Evolutionary conservation across 2,113 vertebrate species (phyloP), one percentile per base, ranked within the genome.

Genomic region (Sisor rabdophorus): DNA sequence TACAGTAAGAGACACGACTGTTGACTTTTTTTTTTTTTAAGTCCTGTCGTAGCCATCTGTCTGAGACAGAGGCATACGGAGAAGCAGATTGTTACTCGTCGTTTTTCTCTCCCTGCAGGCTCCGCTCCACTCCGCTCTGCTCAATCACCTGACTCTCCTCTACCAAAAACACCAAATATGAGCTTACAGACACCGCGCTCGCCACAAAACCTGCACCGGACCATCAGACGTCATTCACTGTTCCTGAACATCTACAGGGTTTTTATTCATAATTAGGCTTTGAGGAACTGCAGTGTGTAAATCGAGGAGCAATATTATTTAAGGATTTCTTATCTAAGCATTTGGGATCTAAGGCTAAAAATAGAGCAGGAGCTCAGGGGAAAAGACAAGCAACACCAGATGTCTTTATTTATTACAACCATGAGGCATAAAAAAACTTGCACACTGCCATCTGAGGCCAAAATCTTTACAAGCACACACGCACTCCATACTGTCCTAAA

Each of bases 401-500:
- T 68, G 44, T 50, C 64, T 67, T 67, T 44, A 50, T 50, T 68
- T 24, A 48, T 50, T 68, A 68, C 7, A 68, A 48, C 64, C 64
- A 68, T 4, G 22, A 50, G 22, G 64, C 64, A 68, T 48, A 26
- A 68, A 68, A 63, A 68, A 26, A n/a, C 44, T 15, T 26, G n/a
- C 24, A 19, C 12, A 17, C 64, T 68, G 64, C 44, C 64, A 68
- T 68, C 64, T 68, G 64, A 68, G 44, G 22, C 22, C 64, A 26
- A 47, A 36, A 67, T 48, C 64, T 48, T 26, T 40, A 48, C 9
- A n/a, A n/a, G n/a, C 60, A 8, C 58, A 19, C 58, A 60, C 32
- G 20, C 59, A 61, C 59, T 47, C 36, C n/a, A 67, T 50, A 40
- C 40, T 67, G 63, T 67, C 63, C 63, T 47, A 67, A 67, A 67